These are phyloP conservation scores for Vidua chalybeata DNA, from an alignment of 2,113 vertebrate species.

Conservation along the genomic window DNA sequence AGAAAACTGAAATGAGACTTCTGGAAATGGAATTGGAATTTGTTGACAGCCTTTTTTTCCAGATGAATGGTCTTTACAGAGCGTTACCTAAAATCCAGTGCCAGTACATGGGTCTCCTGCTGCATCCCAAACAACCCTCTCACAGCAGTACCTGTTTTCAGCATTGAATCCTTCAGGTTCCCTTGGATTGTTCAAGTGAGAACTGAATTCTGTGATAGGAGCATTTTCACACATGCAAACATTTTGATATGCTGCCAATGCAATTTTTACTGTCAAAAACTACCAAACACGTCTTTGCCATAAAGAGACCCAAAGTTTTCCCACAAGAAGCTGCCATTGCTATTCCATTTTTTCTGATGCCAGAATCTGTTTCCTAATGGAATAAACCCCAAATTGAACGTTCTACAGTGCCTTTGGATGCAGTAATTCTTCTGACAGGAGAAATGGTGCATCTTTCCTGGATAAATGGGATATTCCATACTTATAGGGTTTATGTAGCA, in stretches of 20 bases:
- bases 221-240: not conserved
- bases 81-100: not conserved
- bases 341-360: not conserved
- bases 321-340: not conserved
- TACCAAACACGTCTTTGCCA: not conserved
- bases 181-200: not conserved
- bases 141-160: not conserved
- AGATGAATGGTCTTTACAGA: not conserved
- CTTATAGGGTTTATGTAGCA: not conserved
- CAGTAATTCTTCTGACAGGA: not conserved
- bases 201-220: not conserved
- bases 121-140: not conserved
- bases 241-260: not conserved
- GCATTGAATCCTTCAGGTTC: not conserved
- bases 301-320: not conserved
- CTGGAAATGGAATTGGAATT: conserved; percentile 2
- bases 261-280: conserved; percentile 28
- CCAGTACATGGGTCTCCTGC: not conserved
- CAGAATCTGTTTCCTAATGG: not conserved
- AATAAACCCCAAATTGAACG: not conserved
- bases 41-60: not conserved
- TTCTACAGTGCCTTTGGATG: not conserved
- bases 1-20: not conserved
- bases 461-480: not conserved
- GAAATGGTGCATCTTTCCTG: not conserved